Base-by-base conservation (phyloP, 1,140 invertebrate genomes). In the Arion vulgaris region DNA sequence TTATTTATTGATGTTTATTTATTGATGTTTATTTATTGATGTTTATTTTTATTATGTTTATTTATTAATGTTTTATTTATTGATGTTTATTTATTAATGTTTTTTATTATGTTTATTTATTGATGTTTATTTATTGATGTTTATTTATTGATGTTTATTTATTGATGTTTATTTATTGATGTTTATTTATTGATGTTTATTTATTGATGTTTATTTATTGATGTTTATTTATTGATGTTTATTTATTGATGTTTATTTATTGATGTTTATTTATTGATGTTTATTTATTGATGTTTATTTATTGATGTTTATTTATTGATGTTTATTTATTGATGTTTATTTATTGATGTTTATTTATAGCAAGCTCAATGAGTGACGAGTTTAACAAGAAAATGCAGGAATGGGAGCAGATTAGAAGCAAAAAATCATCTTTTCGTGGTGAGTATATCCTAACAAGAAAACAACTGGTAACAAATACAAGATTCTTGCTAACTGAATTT, bases 341-440 rank as follows among this genome's bases (percentile, higher is more conserved):
- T n/a, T 41, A 1, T 17, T 49, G 38, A n/a, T 79, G 62, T 85
- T 45, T 75, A 7, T 81, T 77, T 80, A 23, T 83, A 86, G 80
- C 77, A 81, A 84, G 86, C 76, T 86, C 86, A 0, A 80, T 91
- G 76, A 96, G 95, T 28, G 94, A 96, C 73, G 96, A 96, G 85
- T 97, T 97, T 89, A 97, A 96, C 0, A 95, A 96, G 53, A 97
- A 97, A 89, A 93, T 97, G 0, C 96, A 97, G 90, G 96, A 97
- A 90, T 97, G 96, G 97, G 96, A 98, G 90, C 96, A 96, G 84
- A 95, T 96, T 39, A 88, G 88, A 75, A 84, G 72, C 34, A 79
- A 74, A 77, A 84, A 82, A 49, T 32, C 39, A 19, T 49, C 41
- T 15, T 45, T 45, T 45, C 41, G 41, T 45, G 41, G 41, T 45